A percentile compares a stretch with the other conserved stretches of the same genome.
These are phyloP conservation scores for Tenebrosternarchus preto DNA, from an alignment of 2,113 vertebrate genomes.

Conservation along the genomic window DNA sequence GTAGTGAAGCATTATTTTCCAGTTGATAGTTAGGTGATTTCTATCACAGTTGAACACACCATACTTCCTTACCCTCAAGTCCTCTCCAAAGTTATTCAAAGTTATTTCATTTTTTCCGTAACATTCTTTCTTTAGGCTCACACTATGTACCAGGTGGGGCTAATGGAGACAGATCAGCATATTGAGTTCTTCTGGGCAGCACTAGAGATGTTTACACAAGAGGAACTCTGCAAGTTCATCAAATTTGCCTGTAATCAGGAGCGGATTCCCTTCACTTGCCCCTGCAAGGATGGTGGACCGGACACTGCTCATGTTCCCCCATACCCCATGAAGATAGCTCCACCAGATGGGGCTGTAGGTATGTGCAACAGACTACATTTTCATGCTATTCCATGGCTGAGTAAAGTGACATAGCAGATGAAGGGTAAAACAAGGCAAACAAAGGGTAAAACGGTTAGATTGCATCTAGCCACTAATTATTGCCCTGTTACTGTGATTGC, in stretches of 20 bases:
- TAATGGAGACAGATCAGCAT: constrained; percentile 98
- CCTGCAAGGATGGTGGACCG: constrained; percentile 93
- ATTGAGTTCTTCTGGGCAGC: constrained; percentile 98
- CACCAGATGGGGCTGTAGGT: constrained; percentile 94
- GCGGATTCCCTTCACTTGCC: constrained; percentile 95
- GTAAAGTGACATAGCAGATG: not conserved
- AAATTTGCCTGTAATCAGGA: constrained; percentile 99
- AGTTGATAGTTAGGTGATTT: too few relatives aligned
- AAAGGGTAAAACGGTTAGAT: too few relatives aligned
- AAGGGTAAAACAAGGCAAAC: not conserved
- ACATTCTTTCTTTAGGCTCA: constrained; percentile 79
- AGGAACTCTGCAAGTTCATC: constrained; percentile 98
- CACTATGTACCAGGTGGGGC: constrained; percentile 98
- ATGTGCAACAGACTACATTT: constrained; percentile 12
- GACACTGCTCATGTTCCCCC: constrained; percentile 97
- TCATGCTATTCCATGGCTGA: not conserved
- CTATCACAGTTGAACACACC: not conserved
- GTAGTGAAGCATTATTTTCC: too few relatives aligned
- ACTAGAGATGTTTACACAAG: constrained; percentile 93
- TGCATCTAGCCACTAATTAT: not conserved
- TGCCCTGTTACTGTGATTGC: not conserved
- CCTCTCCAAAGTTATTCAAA: not conserved
- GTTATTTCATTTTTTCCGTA: not conserved
- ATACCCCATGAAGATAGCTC: constrained; percentile 98
- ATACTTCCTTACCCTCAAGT: not conserved